Conservation (phyloP, 2,888 invertebrate genomes). For the Coenonympha glycerion region DNA sequence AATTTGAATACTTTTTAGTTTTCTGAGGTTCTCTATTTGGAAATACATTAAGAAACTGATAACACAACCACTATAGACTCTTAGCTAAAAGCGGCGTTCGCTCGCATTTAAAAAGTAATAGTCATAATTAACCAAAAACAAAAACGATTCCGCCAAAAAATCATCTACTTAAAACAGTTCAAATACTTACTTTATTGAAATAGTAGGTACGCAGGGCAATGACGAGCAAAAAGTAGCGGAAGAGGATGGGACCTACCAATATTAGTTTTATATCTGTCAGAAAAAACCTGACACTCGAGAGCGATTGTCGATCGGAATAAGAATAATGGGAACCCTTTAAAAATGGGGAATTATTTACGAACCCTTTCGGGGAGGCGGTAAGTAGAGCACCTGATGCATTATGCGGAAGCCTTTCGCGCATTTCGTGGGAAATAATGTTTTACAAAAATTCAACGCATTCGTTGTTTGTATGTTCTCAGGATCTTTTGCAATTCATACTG, state of each 20-base stretch:
- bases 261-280: conserved; percentile 72
- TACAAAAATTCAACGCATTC: conserved; percentile 30
- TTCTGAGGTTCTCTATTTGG: conserved; percentile 33
- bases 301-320: conserved; percentile 68
- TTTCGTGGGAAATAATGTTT: conserved; percentile 58
- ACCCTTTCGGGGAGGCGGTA: conserved; percentile 52
- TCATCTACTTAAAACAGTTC: conserved; percentile 1
- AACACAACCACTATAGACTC: conserved; percentile 5
- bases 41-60: conserved; percentile 26
- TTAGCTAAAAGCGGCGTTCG: neutral
- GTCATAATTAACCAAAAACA: neutral
- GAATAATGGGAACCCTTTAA: conserved; percentile 65
- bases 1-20: conserved; percentile 35
- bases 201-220: conserved; percentile 56
- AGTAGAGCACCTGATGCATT: conserved; percentile 57
- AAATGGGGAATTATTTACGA: conserved; percentile 48
- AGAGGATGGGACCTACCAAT: conserved; percentile 75
- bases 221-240: conserved; percentile 64
- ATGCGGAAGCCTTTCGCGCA: conserved; percentile 68
- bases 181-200: conserved; percentile 38
- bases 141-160: neutral
- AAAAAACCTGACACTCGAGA: conserved; percentile 69
- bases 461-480: neutral
- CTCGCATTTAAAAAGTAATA: neutral
- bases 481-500: neutral